Evolutionary conservation across 2,113 vertebrate species (phyloP), one percentile per base, ranked within the genome.

Genomic region (Gymnorhina tibicen): DNA sequence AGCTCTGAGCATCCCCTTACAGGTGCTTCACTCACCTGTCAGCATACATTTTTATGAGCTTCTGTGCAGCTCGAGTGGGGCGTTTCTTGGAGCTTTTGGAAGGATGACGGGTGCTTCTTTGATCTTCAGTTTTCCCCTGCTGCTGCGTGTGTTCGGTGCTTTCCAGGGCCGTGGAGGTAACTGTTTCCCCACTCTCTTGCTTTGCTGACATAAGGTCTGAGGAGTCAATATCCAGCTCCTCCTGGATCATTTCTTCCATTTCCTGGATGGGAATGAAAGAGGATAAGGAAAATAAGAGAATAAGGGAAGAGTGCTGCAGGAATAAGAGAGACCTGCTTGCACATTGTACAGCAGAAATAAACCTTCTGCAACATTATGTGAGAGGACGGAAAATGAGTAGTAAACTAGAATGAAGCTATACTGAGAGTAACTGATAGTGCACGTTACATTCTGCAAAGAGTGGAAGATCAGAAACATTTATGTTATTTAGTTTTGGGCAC

Each of bases 31-130:
- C 95, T 96, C 79, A 99, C 99, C 98, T 98, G 73, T 98, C 98
- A 24, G 62, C 97, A 85, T 99, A 98, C 39, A 98, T 95, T 87
- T 99, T 99, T 86, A 74, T 97, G 60, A 98, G 88, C 55, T 73
- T 95, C 33, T 98, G 96, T 22, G 58, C 22, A n/a, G 97, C 89
- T 27, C 95, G 44, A n/a, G 96, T 50, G 17, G 68, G 93, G 70
- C 89, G 93, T 69, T 94, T 97, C 46, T 80, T 32, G 24, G 93
- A 87, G 33, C 41, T 89, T 4, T 42, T 95, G 52, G 98, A 93
- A 67, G 93, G 33, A 53, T 33, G 59, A 24, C 78, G 78, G 58
- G 92, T 88, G 14, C 69, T 94, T 96, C 96, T 97, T 52, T 91
- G 63, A 28, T 90, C 63, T 73, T 84, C 44, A 44, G 33, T 80